Percentiles rank a stretch among this genome's conserved stretches.
These are phyloP conservation scores for Pampusana beccarii DNA, from an alignment of 2,113 vertebrate species.

Conservation along the genomic window DNA sequence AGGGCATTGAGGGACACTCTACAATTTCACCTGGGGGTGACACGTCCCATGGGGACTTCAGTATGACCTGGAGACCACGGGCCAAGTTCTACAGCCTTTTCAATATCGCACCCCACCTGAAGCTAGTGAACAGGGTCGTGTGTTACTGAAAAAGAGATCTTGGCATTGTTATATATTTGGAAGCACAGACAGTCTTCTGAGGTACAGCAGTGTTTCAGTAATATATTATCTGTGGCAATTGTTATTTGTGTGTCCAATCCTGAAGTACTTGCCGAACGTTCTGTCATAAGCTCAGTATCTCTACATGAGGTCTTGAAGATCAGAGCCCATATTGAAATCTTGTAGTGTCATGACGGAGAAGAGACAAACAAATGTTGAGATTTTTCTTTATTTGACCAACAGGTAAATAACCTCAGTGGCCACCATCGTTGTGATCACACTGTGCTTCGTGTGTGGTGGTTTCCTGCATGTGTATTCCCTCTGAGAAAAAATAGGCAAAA, in stretches of 20 bases:
- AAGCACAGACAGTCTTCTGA: neutral
- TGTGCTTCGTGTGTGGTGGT: neutral
- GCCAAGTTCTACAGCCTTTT: neutral
- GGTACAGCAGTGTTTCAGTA: neutral
- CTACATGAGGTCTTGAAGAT: neutral
- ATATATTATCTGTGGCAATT: neutral
- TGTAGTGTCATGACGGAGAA: neutral
- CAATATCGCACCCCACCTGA: neutral
- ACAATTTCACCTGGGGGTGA: neutral
- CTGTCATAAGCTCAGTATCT: neutral
- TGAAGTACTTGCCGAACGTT: neutral
- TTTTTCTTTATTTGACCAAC: neutral
- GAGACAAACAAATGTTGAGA: neutral
- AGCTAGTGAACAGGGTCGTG: neutral
- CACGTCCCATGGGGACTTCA: accelerated
- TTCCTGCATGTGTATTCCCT: neutral
- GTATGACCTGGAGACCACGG: accelerated
- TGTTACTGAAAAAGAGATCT: neutral
- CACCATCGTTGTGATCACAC: neutral
- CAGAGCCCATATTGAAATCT: neutral
- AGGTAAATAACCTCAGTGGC: neutral
- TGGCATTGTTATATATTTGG: neutral
- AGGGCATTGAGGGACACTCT: neutral
- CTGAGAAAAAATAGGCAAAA: neutral
- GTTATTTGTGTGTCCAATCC: neutral